These are phyloP conservation scores for Limosa lapponica DNA, from an alignment of 2,797 vertebrate species.

Conservation along the genomic window DNA sequence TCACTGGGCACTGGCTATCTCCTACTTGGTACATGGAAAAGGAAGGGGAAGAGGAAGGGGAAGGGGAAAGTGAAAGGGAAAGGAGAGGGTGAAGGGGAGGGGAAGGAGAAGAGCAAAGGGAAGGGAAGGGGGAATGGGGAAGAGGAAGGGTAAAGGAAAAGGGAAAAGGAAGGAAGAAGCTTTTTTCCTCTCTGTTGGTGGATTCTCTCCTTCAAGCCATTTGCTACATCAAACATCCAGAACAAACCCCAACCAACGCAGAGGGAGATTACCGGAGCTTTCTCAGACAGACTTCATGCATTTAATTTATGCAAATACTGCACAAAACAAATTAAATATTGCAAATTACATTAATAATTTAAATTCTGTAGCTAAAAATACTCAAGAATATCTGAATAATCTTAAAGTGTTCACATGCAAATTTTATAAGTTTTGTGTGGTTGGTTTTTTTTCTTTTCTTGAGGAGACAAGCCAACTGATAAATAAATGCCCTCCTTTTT, in stretches of 20 bases:
- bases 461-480: background rate
- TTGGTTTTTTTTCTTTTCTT: background rate
- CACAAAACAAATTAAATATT: slow-evolving; percentile 49
- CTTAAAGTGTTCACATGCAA: background rate
- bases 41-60: background rate
- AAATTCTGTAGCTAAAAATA: slow-evolving; percentile 42
- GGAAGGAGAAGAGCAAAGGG: too few species aligned
- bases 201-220: background rate
- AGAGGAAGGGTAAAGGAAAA: background rate
- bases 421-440: background rate
- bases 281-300: background rate
- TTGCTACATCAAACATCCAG: background rate
- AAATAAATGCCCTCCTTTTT: background rate
- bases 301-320: slow-evolving; percentile 48
- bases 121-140: background rate
- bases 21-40: accelerated
- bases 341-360: slow-evolving; percentile 50
- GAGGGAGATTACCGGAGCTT: background rate
- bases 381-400: slow-evolving; percentile 15
- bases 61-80: background rate
- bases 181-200: background rate
- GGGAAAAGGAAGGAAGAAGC: background rate
- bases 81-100: background rate
- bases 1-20: background rate
- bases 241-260: background rate